Evolutionary conservation across 2,888 invertebrate species (phyloP), one percentile per base, ranked within the genome.

Genomic region (Caenorhabditis sp.): DNA sequence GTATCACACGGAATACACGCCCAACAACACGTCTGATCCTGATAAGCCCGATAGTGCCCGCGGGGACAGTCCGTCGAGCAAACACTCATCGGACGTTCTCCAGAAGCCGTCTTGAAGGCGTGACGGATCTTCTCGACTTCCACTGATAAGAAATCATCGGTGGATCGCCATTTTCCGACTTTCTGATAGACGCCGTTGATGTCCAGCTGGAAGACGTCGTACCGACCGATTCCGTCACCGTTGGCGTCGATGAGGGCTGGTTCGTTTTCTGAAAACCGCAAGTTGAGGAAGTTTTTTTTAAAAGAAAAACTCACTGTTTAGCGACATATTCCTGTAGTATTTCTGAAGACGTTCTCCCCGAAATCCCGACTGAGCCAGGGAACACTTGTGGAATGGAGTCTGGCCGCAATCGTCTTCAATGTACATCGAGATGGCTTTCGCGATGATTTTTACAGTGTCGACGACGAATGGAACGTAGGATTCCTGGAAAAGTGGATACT

Each of bases 221-320:
- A 95, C 85, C 94, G 94, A 11, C 94, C 94, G 80, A 94, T 94
- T 28, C 95, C 94, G 90, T 95, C 95, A 0, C 95, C 95, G 86
- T 94, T 94, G 47, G 93, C 92, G 91, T 95, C 95, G 92, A 95
- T 91, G 6, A 90, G 64, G 6, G 90, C 88, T 22, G 87, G 86
- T 62, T 89, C 95, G 87, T 92, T 92, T 51, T 94, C 94, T 88
- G 62, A 28, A 67, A 60, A n/a, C 28, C 28, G 11, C 50, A 18
- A 40, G 2, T 22, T 15, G 13, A 32, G 35, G 24, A 64, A 50
- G n/a, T 4, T 11, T 20, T 26, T 13, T 35, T 20, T 24, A 6
- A n/a, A 18, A 28, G 15, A 9, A 5, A 15, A 8, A 47, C 89
- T 87, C 88, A 93, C 93, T 94, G 61, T 92, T 92, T 87, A 95